Percentiles rank a stretch among this genome's conserved stretches.
Conservation (phyloP, 1,140 invertebrate species). For the Drosophila novamexicana region DNA sequence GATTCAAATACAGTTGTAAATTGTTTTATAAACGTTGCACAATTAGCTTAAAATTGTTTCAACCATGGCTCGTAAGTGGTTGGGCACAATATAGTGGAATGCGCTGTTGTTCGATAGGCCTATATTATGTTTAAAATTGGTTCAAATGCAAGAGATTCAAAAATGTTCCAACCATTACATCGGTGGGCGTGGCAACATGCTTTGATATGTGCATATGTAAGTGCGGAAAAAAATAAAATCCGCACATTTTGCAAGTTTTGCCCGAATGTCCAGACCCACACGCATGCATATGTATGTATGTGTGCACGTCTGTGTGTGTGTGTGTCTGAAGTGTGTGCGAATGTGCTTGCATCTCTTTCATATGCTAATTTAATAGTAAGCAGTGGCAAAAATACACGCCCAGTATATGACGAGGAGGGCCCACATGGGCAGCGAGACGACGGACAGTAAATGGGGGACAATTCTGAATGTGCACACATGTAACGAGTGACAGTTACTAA, state of each 20-base stretch:
- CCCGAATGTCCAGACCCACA: background rate
- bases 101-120: too few species aligned
- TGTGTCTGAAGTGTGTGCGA: slow-evolving; percentile 8
- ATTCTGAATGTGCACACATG: slow-evolving; percentile 29
- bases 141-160: too few species aligned
- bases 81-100: too few species aligned
- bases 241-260: slow-evolving; percentile 36
- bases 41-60: too few species aligned
- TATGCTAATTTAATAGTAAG: slow-evolving; percentile 70
- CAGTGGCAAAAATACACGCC: slow-evolving; percentile 49
- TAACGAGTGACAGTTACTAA: slow-evolving; percentile 62
- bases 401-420: slow-evolving; percentile 25
- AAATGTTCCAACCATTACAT: background rate
- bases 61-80: too few species aligned
- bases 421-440: background rate
- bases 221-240: slow-evolving; percentile 13
- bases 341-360: slow-evolving; percentile 50
- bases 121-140: too few species aligned
- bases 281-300: background rate
- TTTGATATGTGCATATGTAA: slow-evolving; percentile 15
- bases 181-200: slow-evolving; percentile 1
- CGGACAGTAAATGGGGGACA: slow-evolving; percentile 5
- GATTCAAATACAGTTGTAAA: too few species aligned
- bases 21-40: too few species aligned
- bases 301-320: background rate